Conservation (phyloP, 2,888 invertebrate species). For the Drosophila ustulata region DNA sequence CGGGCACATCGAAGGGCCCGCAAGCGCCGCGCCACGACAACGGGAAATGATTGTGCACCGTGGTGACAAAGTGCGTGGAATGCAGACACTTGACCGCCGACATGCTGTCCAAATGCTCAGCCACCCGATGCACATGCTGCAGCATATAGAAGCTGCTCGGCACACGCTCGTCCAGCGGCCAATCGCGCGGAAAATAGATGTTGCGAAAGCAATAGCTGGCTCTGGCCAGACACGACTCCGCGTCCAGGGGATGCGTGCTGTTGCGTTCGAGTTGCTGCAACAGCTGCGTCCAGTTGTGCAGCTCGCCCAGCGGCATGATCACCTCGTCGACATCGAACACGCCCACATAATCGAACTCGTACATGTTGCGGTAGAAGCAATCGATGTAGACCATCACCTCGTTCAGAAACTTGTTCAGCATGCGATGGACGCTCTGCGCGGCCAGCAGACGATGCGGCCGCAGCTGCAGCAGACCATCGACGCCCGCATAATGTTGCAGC, state of each 20-base stretch:
- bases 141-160: slow-evolving; percentile 95
- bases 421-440: slow-evolving; percentile 87
- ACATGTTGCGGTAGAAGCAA: slow-evolving; percentile 95
- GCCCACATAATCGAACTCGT: slow-evolving; percentile 94
- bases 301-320: slow-evolving; percentile 89
- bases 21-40: slow-evolving; percentile 92
- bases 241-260: background rate
- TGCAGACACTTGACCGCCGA: slow-evolving; percentile 97
- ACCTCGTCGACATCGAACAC: slow-evolving; percentile 96
- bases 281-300: slow-evolving; percentile 84
- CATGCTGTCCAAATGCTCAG: slow-evolving; percentile 93
- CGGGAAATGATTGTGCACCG: slow-evolving; percentile 96
- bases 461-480: slow-evolving; percentile 87
- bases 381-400: slow-evolving; percentile 97
- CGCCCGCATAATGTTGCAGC: slow-evolving; percentile 85
- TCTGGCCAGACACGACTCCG: background rate
- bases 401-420: slow-evolving; percentile 94
- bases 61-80: slow-evolving; percentile 93
- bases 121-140: slow-evolving; percentile 94
- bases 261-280: slow-evolving; percentile 86
- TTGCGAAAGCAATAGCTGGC: slow-evolving; percentile 93
- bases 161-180: slow-evolving; percentile 89
- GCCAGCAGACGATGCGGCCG: slow-evolving; percentile 92
- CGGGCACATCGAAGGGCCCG: slow-evolving; percentile 91
- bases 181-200: slow-evolving; percentile 94